These are phyloP conservation scores for Spea multiplicata DNA, from an alignment of 2,113 vertebrate genomes.

Conservation along the genomic window DNA sequence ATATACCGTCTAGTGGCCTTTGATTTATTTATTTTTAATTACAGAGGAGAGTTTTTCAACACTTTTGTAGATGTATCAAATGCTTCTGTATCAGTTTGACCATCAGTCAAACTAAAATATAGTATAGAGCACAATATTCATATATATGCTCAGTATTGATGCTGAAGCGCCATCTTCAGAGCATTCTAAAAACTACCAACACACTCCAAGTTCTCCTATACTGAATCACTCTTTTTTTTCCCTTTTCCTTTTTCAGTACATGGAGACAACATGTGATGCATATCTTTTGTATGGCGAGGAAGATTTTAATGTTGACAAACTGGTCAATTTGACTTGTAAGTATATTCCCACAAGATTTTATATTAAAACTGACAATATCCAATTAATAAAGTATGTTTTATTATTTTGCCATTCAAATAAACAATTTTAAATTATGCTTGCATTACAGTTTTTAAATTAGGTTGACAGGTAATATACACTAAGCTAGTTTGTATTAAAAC, in stretches of 20 bases:
- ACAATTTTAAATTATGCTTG: too few relatives aligned
- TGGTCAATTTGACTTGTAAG: conserved; percentile 85
- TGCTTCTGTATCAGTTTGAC: too few relatives aligned
- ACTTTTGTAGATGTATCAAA: too few relatives aligned
- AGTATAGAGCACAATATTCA: too few relatives aligned
- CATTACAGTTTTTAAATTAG: too few relatives aligned
- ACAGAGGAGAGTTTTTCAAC: too few relatives aligned
- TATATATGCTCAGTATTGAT: neutral
- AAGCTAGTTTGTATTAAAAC: too few relatives aligned
- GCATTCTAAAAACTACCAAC: neutral
- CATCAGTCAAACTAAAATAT: too few relatives aligned
- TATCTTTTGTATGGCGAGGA: conserved; percentile 71
- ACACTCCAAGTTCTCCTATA: neutral
- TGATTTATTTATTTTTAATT: too few relatives aligned
- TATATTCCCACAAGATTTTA: neutral
- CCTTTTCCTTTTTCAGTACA: conserved; percentile 60
- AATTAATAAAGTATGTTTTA: neutral
- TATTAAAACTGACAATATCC: too few relatives aligned
- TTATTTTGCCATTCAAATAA: neutral
- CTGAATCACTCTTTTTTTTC: neutral
- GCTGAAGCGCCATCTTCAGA: conserved; percentile 54
- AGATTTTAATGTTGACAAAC: conserved; percentile 67
- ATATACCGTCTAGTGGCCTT: too few relatives aligned
- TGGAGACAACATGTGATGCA: conserved; percentile 69
- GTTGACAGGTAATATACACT: too few relatives aligned